Conservation (phyloP, 2,113 vertebrate genomes). For the Chionodraco myersi region DNA sequence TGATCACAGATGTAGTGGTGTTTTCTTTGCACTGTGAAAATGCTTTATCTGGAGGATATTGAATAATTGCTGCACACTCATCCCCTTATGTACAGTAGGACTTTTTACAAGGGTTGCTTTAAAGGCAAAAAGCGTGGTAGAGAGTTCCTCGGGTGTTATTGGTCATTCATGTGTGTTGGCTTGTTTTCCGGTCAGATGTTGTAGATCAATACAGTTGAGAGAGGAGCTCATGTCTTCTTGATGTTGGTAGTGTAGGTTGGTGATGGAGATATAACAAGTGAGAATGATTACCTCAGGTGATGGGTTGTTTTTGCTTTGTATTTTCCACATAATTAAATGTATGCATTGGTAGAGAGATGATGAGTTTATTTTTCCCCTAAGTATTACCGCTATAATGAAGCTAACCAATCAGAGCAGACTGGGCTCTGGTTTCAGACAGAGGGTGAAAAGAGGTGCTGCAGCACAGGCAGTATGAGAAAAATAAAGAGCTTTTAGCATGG, state of each 20-base stretch:
- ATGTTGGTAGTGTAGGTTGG: neutral
- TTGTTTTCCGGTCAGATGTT: conserved; percentile 29
- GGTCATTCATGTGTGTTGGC: conserved; percentile 6
- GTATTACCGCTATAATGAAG: too few relatives aligned
- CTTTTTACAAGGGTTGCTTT: too few relatives aligned
- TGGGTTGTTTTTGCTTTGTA: too few relatives aligned
- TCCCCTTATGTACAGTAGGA: too few relatives aligned
- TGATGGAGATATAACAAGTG: neutral
- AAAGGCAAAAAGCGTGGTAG: conserved; percentile 10
- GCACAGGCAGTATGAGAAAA: too few relatives aligned
- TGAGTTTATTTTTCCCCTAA: neutral
- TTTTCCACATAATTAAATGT: too few relatives aligned
- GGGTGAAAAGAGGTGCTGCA: too few relatives aligned
- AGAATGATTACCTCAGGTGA: neutral
- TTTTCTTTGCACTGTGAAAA: conserved; percentile 1
- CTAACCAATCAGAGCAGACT: too few relatives aligned
- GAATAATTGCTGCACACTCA: neutral
- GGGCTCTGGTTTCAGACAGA: too few relatives aligned
- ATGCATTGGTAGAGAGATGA: neutral
- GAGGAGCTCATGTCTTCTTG: conserved; percentile 23
- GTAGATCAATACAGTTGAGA: conserved; percentile 29
- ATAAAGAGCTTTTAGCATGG: too few relatives aligned
- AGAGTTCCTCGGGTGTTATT: conserved; percentile 5
- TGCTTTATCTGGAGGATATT: neutral
- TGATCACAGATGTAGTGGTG: conserved; percentile 19